Conservation (phyloP, 2,113 vertebrate genomes). For the Thermophis baileyi region DNA sequence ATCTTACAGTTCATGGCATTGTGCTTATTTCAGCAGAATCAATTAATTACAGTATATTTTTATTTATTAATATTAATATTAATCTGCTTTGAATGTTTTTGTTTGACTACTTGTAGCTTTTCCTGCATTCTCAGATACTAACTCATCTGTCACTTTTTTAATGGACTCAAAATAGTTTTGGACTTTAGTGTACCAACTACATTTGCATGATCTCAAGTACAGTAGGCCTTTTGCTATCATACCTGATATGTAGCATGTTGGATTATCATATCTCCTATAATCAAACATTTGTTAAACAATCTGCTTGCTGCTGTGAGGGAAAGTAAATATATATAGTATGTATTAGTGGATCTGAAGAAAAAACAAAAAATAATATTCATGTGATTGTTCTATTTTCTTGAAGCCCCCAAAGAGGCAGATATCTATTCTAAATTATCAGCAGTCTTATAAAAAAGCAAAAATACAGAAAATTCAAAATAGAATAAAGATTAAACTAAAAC, state of each 20-base stretch:
- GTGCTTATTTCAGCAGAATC: background rate
- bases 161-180: background rate
- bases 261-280: background rate
- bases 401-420: background rate
- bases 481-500: background rate
- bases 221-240: background rate
- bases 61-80: background rate
- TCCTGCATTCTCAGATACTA: background rate
- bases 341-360: background rate
- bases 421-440: background rate
- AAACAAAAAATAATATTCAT: background rate
- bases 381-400: background rate
- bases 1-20: background rate
- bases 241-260: background rate
- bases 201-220: background rate
- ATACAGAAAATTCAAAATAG: background rate
- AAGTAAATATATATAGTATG: background rate
- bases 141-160: background rate
- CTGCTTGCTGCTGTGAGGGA: background rate
- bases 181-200: background rate
- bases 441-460: background rate
- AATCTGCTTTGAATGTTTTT: background rate
- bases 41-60: background rate
- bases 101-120: background rate
- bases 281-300: background rate